Evolutionary conservation across 2,113 vertebrate species (phyloP).

Genomic region (Merops nubicus): DNA sequence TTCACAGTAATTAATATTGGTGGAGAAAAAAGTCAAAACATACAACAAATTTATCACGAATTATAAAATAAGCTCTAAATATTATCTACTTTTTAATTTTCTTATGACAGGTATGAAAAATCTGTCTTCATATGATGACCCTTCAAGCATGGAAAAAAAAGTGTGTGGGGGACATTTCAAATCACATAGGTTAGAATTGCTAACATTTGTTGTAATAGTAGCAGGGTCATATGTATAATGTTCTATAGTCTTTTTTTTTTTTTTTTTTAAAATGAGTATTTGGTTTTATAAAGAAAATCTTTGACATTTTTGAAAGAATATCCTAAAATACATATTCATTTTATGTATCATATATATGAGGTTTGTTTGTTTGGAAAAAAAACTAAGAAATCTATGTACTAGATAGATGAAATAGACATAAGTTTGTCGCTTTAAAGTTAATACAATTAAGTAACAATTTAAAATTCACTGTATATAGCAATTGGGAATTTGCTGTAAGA

Average conservation of each 20-base stretch:
- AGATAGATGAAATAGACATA: rapidly evolving
- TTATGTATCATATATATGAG: rapidly evolving
- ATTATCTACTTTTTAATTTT: background rate
- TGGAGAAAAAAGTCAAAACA: background rate
- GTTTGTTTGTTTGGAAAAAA: background rate
- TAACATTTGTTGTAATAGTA: background rate
- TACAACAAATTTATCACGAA: background rate
- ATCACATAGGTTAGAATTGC: background rate
- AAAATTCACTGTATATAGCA: background rate
- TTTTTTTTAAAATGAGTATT: background rate
- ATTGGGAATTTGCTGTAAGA: background rate
- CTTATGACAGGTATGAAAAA: background rate
- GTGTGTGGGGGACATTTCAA: background rate
- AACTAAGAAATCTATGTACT: background rate
- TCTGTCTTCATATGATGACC: background rate
- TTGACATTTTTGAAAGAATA: background rate
- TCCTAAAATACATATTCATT: background rate
- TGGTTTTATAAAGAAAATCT: background rate
- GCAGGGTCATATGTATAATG: background rate
- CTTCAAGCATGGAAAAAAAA: background rate
- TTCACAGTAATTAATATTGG: background rate
- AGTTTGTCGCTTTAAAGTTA: background rate
- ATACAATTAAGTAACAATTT: background rate
- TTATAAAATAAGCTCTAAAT: background rate
- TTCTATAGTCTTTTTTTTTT: background rate